Conservation (phyloP, 2,888 invertebrate genomes). For the Phania funesta region DNA sequence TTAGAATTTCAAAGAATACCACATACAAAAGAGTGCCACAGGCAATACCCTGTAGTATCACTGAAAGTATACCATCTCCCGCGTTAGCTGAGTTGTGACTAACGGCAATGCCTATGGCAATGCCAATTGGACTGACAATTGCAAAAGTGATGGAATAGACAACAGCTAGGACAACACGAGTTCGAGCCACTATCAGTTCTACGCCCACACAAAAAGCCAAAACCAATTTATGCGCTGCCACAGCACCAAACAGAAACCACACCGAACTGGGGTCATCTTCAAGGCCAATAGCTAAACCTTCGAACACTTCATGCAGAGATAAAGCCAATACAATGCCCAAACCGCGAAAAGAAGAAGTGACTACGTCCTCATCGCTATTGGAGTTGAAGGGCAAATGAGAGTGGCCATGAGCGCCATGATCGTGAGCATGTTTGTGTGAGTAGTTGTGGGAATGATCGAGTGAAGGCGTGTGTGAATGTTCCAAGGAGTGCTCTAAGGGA, state of each 20-base stretch:
- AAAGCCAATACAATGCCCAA: constrained; percentile 90
- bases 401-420: constrained; percentile 67
- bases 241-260: constrained; percentile 91
- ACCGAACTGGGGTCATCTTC: constrained; percentile 84
- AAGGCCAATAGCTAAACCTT: constrained; percentile 91
- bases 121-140: constrained; percentile 85
- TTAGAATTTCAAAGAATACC: constrained; percentile 97
- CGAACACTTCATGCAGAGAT: constrained; percentile 92
- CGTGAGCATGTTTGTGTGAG: constrained; percentile 54
- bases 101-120: constrained; percentile 89
- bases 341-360: constrained; percentile 83
- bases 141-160: constrained; percentile 89
- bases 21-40: constrained; percentile 96
- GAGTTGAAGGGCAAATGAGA: constrained; percentile 72
- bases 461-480: constrained; percentile 25
- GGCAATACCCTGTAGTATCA: constrained; percentile 90
- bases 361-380: constrained; percentile 74
- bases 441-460: constrained; percentile 53
- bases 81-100: constrained; percentile 83
- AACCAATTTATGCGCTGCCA: constrained; percentile 92
- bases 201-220: constrained; percentile 94
- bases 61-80: constrained; percentile 84
- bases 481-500: constrained; percentile 29
- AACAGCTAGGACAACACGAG: constrained; percentile 83
- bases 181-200: constrained; percentile 87